Conservation (phyloP, 2,797 vertebrate genomes). For the Podargus strigoides region DNA sequence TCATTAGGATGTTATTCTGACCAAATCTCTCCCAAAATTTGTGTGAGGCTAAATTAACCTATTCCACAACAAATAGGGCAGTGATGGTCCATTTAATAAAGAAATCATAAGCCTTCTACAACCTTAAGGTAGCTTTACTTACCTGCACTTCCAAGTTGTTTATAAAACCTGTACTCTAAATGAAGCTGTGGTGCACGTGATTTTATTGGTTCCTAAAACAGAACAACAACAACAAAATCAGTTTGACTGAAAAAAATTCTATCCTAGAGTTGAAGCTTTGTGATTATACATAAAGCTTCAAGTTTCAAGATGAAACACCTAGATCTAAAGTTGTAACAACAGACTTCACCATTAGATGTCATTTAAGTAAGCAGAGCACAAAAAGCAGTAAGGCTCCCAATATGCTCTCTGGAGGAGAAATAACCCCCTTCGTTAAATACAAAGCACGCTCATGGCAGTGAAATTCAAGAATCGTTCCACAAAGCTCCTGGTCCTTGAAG, state of each 20-base stretch:
- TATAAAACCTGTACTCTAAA: conserved; percentile 99
- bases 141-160: conserved; percentile 94
- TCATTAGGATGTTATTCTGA: neutral
- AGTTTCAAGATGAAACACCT: neutral
- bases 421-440: neutral
- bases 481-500: neutral
- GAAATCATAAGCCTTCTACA: neutral
- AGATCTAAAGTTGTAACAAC: neutral
- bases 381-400: neutral
- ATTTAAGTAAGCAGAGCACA: neutral
- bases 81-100: neutral
- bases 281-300: neutral
- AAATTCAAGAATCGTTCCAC: neutral
- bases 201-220: conserved; percentile 94
- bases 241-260: neutral
- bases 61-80: neutral
- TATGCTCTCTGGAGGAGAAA: neutral
- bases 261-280: neutral
- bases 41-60: neutral
- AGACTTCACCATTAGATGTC: neutral
- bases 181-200: conserved; percentile 97
- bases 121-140: conserved; percentile 54
- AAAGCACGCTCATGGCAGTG: neutral
- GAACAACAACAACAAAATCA: neutral
- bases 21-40: neutral